phyloP scores from a whole-genome alignment of 2,888 invertebrate genomes.

The Acleris cristana region DNA sequence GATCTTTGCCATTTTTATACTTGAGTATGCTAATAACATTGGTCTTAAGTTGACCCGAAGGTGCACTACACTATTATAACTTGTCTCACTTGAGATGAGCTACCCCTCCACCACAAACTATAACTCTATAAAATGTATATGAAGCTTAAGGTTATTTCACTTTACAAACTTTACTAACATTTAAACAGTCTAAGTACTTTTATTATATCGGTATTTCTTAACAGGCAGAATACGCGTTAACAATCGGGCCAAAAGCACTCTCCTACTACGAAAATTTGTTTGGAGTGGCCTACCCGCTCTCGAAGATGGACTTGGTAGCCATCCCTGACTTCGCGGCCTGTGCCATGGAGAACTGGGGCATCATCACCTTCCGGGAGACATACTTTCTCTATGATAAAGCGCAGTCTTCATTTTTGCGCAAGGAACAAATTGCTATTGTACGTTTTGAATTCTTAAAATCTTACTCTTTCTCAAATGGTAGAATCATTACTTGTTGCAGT shows the following conservation, averaged over 20 bases:
- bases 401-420: slow-evolving; percentile 84
- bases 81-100: too few species aligned
- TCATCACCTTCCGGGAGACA: slow-evolving; percentile 91
- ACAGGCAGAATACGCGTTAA: slow-evolving; percentile 89
- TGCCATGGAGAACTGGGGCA: slow-evolving; percentile 91
- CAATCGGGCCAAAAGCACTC: slow-evolving; percentile 89
- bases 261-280: slow-evolving; percentile 89
- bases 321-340: slow-evolving; percentile 91
- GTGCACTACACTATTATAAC: too few species aligned
- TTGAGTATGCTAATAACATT: too few species aligned
- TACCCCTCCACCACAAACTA: too few species aligned
- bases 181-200: neutral
- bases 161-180: too few species aligned
- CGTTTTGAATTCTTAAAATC: slow-evolving; percentile 22
- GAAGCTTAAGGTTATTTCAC: too few species aligned
- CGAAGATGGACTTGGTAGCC: slow-evolving; percentile 92
- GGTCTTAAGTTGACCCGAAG: too few species aligned
- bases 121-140: too few species aligned
- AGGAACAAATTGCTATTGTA: slow-evolving; percentile 85
- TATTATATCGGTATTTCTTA: too few species aligned
- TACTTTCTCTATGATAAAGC: slow-evolving; percentile 87
- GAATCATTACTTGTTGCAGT: too few species aligned
- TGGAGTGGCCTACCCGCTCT: slow-evolving; percentile 87
- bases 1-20: too few species aligned
- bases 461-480: too few species aligned